Conservation (phyloP, 2,113 vertebrate species). For the Polyodon spathula region DNA sequence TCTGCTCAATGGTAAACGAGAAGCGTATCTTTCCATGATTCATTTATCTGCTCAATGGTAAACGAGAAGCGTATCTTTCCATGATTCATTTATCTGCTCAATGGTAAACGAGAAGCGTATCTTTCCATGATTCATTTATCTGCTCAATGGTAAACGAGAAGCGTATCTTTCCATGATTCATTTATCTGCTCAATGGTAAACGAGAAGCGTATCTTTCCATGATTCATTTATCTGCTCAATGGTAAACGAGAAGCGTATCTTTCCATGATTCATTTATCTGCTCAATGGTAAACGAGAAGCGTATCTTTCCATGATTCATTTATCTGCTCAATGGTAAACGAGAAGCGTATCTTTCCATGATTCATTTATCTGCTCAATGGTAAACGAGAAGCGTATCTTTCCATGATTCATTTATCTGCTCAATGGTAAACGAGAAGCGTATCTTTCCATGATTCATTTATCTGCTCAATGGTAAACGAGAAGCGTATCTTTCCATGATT, state of each 20-base stretch:
- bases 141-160: no score
- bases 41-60: slow-evolving; percentile 20
- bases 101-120: neutral
- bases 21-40: slow-evolving; percentile 1
- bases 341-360: neutral
- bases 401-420: slow-evolving; percentile 16
- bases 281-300: no score
- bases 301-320: slow-evolving; percentile 6
- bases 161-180: slow-evolving; percentile 2
- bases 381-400: neutral
- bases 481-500: slow-evolving; percentile 1
- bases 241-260: neutral
- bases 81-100: slow-evolving; percentile 17
- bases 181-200: slow-evolving; percentile 21
- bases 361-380: slow-evolving; percentile 19
- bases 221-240: slow-evolving; percentile 18
- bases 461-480: no score
- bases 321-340: no score
- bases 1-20: no score
- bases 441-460: slow-evolving; percentile 10
- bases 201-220: neutral
- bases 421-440: no score
- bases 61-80: neutral
- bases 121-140: slow-evolving; percentile 12
- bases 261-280: slow-evolving; percentile 14